These are phyloP conservation scores for Prorops nasuta DNA, from an alignment of 1,140 invertebrate genomes.

Conservation along the genomic window DNA sequence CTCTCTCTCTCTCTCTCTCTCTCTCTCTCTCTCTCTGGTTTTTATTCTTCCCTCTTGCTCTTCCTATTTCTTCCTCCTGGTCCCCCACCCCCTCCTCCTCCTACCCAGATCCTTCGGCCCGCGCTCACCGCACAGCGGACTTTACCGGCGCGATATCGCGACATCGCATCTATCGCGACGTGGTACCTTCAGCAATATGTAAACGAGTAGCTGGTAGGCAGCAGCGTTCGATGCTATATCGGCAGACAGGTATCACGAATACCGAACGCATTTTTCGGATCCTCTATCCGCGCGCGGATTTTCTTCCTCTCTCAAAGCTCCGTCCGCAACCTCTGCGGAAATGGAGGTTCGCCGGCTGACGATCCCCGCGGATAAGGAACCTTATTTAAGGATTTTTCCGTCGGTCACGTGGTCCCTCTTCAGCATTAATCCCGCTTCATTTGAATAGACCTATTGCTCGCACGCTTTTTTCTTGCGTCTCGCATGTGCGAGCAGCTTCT, in stretches of 20 bases:
- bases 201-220: conserved; percentile 29
- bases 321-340: conserved; percentile 10
- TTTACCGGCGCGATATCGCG: conserved; percentile 28
- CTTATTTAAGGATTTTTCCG: no score
- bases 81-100: neutral
- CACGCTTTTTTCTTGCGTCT: no score
- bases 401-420: no score
- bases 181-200: conserved; percentile 22
- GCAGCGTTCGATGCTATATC: conserved; percentile 9
- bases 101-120: neutral
- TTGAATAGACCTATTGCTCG: no score
- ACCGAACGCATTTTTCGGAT: conserved; percentile 12
- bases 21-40: neutral
- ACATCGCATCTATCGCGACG: conserved; percentile 30
- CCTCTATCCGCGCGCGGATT: neutral
- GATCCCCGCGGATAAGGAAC: no score
- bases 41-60: conserved; percentile 10
- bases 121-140: neutral
- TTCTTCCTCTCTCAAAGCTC: neutral
- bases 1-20: conserved; percentile 4
- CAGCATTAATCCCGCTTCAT: no score
- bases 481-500: no score
- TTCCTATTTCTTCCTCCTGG: neutral
- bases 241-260: conserved; percentile 11
- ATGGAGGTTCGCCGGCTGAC: no score